Conservation (phyloP, 30 jellyfish, hydroid and myxozoan genomes). For the Turritopsis rubra region DNA sequence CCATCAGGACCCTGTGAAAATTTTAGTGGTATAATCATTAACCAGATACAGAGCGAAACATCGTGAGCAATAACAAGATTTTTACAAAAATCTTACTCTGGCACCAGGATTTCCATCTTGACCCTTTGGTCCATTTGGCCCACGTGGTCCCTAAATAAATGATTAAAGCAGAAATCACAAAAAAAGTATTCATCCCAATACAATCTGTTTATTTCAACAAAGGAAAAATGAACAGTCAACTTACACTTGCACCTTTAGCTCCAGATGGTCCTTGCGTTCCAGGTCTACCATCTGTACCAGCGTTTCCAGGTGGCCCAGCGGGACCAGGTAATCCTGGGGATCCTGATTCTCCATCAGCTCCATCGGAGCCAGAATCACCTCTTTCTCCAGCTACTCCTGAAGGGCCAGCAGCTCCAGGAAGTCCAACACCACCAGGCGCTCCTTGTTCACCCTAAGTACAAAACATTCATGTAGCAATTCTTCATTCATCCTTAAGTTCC, state of each 20-base stretch:
- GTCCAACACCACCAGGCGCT: slow-evolving; percentile 56
- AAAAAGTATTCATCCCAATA: neutral
- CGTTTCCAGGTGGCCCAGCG: slow-evolving; percentile 18
- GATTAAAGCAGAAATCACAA: neutral
- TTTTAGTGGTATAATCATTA: neutral
- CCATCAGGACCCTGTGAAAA: slow-evolving; percentile 3
- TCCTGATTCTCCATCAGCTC: slow-evolving; percentile 75
- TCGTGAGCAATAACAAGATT: no score
- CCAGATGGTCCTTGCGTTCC: slow-evolving; percentile 88
- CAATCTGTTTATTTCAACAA: neutral
- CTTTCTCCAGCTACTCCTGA: slow-evolving; percentile 47
- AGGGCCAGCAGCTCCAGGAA: slow-evolving; percentile 71
- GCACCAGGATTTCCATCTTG: slow-evolving; percentile 31
- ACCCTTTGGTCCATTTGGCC: slow-evolving; percentile 30
- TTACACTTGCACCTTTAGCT: slow-evolving; percentile 38
- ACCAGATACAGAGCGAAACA: neutral
- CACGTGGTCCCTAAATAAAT: slow-evolving; percentile 34
- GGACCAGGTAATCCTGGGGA: slow-evolving; percentile 67
- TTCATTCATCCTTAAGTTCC: slow-evolving; percentile 15
- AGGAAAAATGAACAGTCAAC: neutral
- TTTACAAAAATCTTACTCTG: no score
- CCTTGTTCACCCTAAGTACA: slow-evolving; percentile 46
- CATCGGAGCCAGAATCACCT: slow-evolving; percentile 48
- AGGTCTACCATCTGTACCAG: slow-evolving; percentile 78
- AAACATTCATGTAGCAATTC: slow-evolving; percentile 2